A percentile compares a stretch with the other conserved stretches of the same genome.
phyloP scores from a whole-genome alignment of 2,888 invertebrate species.

The Nipponacmea schrenckii region DNA sequence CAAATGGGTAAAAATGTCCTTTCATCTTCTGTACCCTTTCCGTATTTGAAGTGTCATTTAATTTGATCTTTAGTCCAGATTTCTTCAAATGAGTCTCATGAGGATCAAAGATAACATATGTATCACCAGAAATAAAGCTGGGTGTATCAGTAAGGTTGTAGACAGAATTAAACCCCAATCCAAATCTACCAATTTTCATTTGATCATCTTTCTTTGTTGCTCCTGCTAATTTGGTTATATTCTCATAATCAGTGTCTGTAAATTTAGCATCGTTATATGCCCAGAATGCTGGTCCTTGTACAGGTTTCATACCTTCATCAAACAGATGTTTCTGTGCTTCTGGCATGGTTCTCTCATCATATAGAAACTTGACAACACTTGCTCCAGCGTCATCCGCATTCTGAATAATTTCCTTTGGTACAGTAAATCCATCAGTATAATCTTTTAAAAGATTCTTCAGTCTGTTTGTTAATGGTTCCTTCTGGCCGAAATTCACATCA shows the following conservation, averaged over 20 bases:
- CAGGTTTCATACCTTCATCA: slow-evolving; percentile 54
- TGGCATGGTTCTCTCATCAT: slow-evolving; percentile 54
- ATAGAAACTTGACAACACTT: slow-evolving; percentile 43
- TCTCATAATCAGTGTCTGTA: slow-evolving; percentile 57
- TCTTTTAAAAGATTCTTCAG: slow-evolving; percentile 48
- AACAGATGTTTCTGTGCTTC: slow-evolving; percentile 46
- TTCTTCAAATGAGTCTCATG: slow-evolving; percentile 53
- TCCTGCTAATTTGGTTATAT: slow-evolving; percentile 59
- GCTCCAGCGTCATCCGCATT: slow-evolving; percentile 52
- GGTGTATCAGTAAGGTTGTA: slow-evolving; percentile 64
- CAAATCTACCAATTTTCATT: slow-evolving; percentile 62
- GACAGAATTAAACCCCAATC: slow-evolving; percentile 62
- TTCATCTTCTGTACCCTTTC: neutral
- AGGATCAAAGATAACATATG: slow-evolving; percentile 63
- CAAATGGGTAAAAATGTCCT: neutral
- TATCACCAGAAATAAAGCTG: slow-evolving; percentile 56
- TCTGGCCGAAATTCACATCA: slow-evolving; percentile 45
- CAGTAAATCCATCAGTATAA: slow-evolving; percentile 58
- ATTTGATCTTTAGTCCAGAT: slow-evolving; percentile 41
- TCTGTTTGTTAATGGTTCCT: slow-evolving; percentile 50
- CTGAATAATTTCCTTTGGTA: slow-evolving; percentile 59
- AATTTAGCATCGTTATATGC: slow-evolving; percentile 61
- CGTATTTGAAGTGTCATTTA: neutral
- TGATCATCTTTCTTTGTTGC: slow-evolving; percentile 55
- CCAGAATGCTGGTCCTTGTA: slow-evolving; percentile 65